Conservation (phyloP, 2,113 vertebrate genomes). For the Heptranchias perlo region DNA sequence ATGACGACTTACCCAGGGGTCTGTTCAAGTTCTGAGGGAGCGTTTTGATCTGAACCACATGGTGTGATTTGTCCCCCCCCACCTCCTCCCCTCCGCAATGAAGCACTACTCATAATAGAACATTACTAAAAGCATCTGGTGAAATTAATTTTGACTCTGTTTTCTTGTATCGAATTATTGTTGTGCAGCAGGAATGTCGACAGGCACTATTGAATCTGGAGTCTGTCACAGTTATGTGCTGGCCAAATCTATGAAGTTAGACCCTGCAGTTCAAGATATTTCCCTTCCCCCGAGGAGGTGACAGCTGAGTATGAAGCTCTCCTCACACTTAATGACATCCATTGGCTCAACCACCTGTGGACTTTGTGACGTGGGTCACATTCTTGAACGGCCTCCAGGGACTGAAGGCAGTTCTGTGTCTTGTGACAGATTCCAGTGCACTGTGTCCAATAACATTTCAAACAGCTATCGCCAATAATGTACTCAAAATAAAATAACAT, state of each 20-base stretch:
- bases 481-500: background rate
- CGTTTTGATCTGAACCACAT: background rate
- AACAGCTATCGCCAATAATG: background rate
- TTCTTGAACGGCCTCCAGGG: background rate
- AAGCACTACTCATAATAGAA: background rate
- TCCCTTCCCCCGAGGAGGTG: background rate
- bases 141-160: background rate
- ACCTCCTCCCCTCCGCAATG: background rate
- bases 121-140: background rate
- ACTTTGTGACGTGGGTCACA: background rate
- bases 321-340: background rate
- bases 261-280: background rate
- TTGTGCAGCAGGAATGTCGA: background rate
- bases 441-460: background rate
- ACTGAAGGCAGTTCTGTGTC: background rate
- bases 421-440: background rate
- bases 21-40: background rate
- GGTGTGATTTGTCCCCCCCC: no score
- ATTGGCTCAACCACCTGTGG: background rate
- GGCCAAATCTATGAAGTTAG: background rate
- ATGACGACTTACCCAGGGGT: background rate
- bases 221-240: background rate
- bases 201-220: background rate
- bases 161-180: background rate
- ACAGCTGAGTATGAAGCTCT: background rate